Evolutionary conservation across 2,113 vertebrate genomes (phyloP).

Genomic region (Dasyornis broadbenti): DNA sequence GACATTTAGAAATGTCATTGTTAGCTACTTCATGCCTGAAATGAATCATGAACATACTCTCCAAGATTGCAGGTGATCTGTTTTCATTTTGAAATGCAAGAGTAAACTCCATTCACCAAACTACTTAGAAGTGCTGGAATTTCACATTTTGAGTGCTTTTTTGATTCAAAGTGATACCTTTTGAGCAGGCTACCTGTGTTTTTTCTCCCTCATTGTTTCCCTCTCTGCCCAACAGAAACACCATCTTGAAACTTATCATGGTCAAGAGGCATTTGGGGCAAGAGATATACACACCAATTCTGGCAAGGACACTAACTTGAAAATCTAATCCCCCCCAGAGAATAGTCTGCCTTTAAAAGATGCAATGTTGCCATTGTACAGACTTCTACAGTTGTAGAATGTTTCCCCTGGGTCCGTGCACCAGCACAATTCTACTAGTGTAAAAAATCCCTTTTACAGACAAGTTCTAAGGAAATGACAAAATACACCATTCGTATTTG

Average conservation of each 20-base stretch:
- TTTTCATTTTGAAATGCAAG: not conserved
- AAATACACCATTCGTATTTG: not conserved
- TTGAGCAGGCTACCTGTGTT: not conserved
- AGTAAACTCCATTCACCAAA: not conserved
- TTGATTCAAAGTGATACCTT: not conserved
- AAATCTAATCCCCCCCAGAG: not conserved
- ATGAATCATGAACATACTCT: not conserved
- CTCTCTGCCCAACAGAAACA: not conserved
- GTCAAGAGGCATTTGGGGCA: conserved; percentile 9
- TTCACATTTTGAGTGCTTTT: not conserved
- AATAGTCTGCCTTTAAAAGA: not conserved
- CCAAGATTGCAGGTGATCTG: not conserved
- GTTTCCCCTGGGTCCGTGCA: not conserved
- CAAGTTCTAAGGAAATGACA: not conserved
- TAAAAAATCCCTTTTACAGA: conserved; percentile 21
- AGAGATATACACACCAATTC: not conserved
- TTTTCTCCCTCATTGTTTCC: not conserved
- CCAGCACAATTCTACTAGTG: not conserved
- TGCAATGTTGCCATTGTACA: not conserved
- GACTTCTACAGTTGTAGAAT: not conserved
- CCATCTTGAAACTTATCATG: not conserved
- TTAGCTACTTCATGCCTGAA: not conserved
- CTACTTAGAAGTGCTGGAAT: not conserved
- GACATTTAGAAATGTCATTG: not conserved
- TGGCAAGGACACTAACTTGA: not conserved